Evolutionary conservation across 2,888 invertebrate species (phyloP).

Genomic region (Melinaea menophilus): DNA sequence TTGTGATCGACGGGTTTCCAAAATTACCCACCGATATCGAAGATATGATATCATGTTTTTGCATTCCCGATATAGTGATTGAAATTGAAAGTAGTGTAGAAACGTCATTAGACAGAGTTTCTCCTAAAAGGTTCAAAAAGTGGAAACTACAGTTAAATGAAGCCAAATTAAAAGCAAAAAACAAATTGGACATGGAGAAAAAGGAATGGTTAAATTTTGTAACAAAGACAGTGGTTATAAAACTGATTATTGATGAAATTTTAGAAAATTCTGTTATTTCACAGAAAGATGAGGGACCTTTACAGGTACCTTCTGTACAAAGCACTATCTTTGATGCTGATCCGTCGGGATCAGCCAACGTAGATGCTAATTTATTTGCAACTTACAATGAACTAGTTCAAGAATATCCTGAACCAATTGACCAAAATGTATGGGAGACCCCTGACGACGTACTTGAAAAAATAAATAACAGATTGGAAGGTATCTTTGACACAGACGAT

Average conservation of each 20-base stretch:
- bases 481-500: conserved; percentile 62
- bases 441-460: conserved; percentile 65
- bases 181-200: conserved; percentile 42
- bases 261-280: conserved; percentile 38
- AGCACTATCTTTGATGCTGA: conserved; percentile 71
- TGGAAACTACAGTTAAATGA: conserved; percentile 65
- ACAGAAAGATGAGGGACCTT: conserved; percentile 33
- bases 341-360: conserved; percentile 50
- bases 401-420: conserved; percentile 69
- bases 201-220: conserved; percentile 52
- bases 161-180: conserved; percentile 48
- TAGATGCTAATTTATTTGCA: conserved; percentile 57
- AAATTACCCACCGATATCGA: conserved; percentile 74
- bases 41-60: conserved; percentile 66
- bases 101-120: conserved; percentile 48
- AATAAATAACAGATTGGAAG: conserved; percentile 64
- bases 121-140: conserved; percentile 48
- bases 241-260: conserved; percentile 56
- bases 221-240: conserved; percentile 49
- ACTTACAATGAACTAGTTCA: conserved; percentile 57
- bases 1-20: conserved; percentile 81
- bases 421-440: conserved; percentile 69
- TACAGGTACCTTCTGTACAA: conserved; percentile 39
- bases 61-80: conserved; percentile 79
- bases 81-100: conserved; percentile 63